A percentile compares a stretch with the other conserved stretches of the same genome.
phyloP scores from a whole-genome alignment of 2,113 vertebrate genomes.

The Anser brachyrhynchus region DNA sequence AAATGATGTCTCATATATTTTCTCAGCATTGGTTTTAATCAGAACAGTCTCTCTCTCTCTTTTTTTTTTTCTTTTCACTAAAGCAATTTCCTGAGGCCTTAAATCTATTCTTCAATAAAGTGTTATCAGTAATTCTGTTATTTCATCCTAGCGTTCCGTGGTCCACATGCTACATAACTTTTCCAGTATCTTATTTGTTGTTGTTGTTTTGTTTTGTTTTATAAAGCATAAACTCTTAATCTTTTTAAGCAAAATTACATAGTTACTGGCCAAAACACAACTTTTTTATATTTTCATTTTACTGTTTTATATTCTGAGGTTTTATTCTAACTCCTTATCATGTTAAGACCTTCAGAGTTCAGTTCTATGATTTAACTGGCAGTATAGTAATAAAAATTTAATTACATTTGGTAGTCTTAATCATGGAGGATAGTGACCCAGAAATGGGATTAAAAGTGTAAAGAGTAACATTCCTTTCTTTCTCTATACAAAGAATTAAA shows the following conservation, averaged over 20 bases:
- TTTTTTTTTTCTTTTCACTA: background rate
- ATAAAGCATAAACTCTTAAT: background rate
- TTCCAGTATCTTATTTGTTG: background rate
- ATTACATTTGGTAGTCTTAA: background rate
- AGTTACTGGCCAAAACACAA: background rate
- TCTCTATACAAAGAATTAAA: background rate
- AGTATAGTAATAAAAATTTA: background rate
- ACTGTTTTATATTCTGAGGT: background rate
- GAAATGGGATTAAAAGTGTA: background rate
- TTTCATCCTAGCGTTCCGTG: background rate
- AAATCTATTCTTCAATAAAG: background rate
- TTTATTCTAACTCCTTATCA: background rate
- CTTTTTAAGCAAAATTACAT: background rate
- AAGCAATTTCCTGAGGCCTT: background rate
- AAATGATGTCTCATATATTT: background rate
- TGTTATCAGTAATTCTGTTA: background rate
- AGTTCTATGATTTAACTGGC: background rate
- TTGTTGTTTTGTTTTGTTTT: background rate
- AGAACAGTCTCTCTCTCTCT: background rate
- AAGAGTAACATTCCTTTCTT: background rate
- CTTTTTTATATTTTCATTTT: background rate
- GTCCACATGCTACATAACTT: background rate
- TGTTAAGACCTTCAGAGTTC: background rate
- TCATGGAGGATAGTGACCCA: background rate
- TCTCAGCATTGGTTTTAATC: background rate